Evolutionary conservation across 2,797 vertebrate species (phyloP), one percentile per base, ranked within the genome.

Genomic region (Furcifer pardalis): DNA sequence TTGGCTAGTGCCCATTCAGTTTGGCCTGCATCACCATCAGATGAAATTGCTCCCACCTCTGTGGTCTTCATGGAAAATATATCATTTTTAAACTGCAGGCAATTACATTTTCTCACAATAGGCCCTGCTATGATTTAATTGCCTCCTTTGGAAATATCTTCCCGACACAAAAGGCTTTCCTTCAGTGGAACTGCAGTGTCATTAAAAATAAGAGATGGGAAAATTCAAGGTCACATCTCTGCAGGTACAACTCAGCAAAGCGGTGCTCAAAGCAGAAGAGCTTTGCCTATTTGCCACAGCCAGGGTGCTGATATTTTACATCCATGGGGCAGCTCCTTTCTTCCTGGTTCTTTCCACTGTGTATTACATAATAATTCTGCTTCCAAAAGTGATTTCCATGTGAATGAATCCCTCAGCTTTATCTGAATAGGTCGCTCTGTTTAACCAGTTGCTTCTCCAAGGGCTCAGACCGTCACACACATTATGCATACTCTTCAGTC

Each of bases 371-470:
- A 86, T 82, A 59, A 1, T 68, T 81, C 86, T 75, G 90, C 76
- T 82, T 49, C 86, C 86, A 87, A 84, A 84, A 89, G 84, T 49
- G 81, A 90, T 90, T 92, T 93, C 90, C 94, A 93, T 91, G 81
- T 91, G 88, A 94, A 94, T 89, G 68, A 86, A 88, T 81, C 32
- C 62, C 86, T 89, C 84, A 65, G 49, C 65, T 86, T 90, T 83
- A 89, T 91, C 86, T 92, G 86, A 92, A 74, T 89, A 86, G 89
- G 85, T 83, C 79, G 81, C 84, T 91, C 90, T 91, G 89, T 92
- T 89, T 87, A 89, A 87, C 49, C 85, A 91, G 30, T 87, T 72
- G 80, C 79, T 85, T 80, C 89, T 89, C 87, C 66, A 86, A 86
- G 87, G 82, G 77, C 91, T 89, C 84, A 88, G 46, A 91, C 83